phyloP scores from a whole-genome alignment of 2,113 vertebrate genomes.

The Nannospalax galili region DNA sequence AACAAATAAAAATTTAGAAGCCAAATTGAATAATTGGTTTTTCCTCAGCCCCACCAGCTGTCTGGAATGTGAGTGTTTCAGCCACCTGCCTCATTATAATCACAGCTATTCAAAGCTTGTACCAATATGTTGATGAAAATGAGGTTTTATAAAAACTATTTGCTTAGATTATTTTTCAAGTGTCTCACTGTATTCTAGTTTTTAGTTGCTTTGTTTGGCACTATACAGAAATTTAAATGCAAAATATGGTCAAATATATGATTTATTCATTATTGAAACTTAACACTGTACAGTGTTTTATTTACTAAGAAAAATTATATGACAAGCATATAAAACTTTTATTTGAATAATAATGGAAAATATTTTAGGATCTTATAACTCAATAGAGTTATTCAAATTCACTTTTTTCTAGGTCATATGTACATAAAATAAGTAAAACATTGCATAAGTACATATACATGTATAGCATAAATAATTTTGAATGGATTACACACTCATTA shows the following conservation, averaged over 20 bases:
- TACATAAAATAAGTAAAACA: not conserved
- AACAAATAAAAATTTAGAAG: slow-evolving; percentile 80
- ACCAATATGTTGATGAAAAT: slow-evolving; percentile 32
- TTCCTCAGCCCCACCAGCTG: slow-evolving; percentile 74
- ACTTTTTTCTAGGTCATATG: no score
- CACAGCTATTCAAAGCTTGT: slow-evolving; percentile 57
- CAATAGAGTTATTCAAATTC: no score
- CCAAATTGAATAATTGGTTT: slow-evolving; percentile 77
- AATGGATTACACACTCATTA: not conserved
- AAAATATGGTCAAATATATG: not conserved
- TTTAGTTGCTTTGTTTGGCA: not conserved
- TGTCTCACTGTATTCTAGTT: slow-evolving; percentile 1
- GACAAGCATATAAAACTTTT: not conserved
- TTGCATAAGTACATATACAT: not conserved
- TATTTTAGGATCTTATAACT: not conserved
- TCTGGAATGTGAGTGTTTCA: slow-evolving; percentile 74
- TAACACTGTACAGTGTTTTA: not conserved
- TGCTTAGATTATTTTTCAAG: slow-evolving; percentile 55
- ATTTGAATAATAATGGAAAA: not conserved
- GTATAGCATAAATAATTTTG: no score
- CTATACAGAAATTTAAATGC: not conserved
- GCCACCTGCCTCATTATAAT: slow-evolving; percentile 78
- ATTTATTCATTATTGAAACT: slow-evolving; percentile 4
- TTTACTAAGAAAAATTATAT: not conserved
- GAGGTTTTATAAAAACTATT: slow-evolving; percentile 30